Evolutionary conservation across 2,888 invertebrate genomes (phyloP).

Genomic region (Coecobrya sp.): DNA sequence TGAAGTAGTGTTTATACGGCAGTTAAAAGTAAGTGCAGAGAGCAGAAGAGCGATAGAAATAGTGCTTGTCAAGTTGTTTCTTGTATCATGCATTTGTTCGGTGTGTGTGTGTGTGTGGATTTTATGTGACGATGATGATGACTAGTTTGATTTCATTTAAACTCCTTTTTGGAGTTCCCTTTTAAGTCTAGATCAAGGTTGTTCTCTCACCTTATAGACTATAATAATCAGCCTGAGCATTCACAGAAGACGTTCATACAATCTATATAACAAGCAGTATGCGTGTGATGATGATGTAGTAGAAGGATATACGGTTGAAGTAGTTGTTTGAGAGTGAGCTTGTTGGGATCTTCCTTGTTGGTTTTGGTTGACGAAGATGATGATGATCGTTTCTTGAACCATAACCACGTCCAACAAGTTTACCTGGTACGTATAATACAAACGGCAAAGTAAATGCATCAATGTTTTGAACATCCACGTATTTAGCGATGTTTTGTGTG

Average conservation of each 20-base stretch:
- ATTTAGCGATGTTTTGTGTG: neutral
- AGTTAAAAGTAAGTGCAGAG: constrained; percentile 24
- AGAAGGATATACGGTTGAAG: constrained; percentile 56
- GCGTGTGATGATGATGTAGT: neutral
- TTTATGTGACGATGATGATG: constrained; percentile 57
- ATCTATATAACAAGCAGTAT: neutral
- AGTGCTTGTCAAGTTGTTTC: neutral
- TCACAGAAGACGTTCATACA: neutral
- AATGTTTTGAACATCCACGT: neutral
- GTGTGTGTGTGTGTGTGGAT: neutral
- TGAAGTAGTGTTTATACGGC: neutral
- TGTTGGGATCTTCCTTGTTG: constrained; percentile 75
- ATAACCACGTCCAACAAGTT: constrained; percentile 68
- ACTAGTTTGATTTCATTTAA: constrained; percentile 79
- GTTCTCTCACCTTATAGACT: constrained; percentile 82
- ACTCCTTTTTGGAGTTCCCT: constrained; percentile 82
- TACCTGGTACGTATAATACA: neutral
- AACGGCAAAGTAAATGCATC: too few relatives aligned
- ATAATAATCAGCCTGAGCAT: neutral
- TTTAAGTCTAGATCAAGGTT: constrained; percentile 86
- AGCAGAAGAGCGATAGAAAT: neutral
- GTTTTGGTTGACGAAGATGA: constrained; percentile 3
- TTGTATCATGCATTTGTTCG: constrained; percentile 31
- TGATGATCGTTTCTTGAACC: constrained; percentile 68
- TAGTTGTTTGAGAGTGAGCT: constrained; percentile 15